Evolutionary conservation across 2,113 vertebrate genomes (phyloP).

Genomic region (Benitochromis conjunctus): DNA sequence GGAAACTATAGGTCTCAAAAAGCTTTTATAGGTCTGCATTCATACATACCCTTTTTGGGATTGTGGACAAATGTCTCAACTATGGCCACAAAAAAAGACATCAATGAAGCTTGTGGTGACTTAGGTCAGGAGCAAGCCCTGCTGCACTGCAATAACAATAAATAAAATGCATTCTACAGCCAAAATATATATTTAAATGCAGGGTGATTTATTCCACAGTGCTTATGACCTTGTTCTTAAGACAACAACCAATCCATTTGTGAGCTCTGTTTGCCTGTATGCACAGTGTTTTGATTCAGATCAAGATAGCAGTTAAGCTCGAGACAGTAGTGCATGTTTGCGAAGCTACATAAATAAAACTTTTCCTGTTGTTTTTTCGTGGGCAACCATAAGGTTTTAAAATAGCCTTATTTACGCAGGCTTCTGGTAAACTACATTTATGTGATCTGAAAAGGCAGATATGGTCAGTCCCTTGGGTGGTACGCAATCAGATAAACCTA

Average conservation of each 20-base stretch:
- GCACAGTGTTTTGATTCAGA: not conserved
- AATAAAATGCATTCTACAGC: not conserved
- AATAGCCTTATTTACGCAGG: slow-evolving; percentile 57
- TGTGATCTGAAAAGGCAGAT: slow-evolving; percentile 59
- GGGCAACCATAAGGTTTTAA: slow-evolving; percentile 21
- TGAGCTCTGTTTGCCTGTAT: not conserved
- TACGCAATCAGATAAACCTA: slow-evolving; percentile 61
- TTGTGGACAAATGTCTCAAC: not conserved
- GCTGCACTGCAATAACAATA: not conserved
- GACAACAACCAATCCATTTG: not conserved
- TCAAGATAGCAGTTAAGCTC: not conserved
- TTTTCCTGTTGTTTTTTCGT: slow-evolving; percentile 64
- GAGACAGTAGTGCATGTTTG: not conserved
- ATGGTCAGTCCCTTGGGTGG: slow-evolving; percentile 47
- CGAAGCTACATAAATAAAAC: slow-evolving; percentile 10
- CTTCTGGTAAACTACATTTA: slow-evolving; percentile 68
- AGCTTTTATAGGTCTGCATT: not conserved
- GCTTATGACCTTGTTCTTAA: not conserved
- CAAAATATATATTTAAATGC: not conserved
- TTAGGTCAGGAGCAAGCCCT: slow-evolving; percentile 5
- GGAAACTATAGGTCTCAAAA: not conserved
- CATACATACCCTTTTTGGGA: not conserved
- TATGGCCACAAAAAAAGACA: not conserved
- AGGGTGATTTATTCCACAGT: not conserved
- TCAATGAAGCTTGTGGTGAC: not conserved